Evolutionary conservation across 2,888 invertebrate genomes (phyloP), one percentile per base, ranked within the genome.

Genomic region (Acleris emargana): DNA sequence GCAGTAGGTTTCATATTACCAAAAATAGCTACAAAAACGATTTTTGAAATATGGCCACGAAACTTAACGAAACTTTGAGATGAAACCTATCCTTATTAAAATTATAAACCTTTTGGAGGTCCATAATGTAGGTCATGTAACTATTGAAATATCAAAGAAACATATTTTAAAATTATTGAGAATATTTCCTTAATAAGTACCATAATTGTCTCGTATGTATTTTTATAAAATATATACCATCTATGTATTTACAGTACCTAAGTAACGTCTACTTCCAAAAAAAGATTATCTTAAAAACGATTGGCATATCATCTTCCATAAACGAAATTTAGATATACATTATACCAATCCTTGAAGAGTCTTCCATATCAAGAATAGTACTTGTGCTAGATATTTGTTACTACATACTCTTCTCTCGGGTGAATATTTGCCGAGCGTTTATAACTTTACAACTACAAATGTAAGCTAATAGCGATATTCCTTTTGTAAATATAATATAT

Each of bases 241-340:
- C 78, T 78, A 83, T 82, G 83, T 89, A 90, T 91, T 89, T 90
- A 91, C 87, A 90, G 79, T 83, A 32, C 2, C 32, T 32, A 79
- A 84, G 79, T 84, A 86, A 87, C 79, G 76, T 86, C 83, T 86
- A 87, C 88, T 91, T 90, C 89, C 89, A 89, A 84, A 77, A 82
- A 38, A 38, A 79, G 77, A 83, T 82, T 83, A 85, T 84, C 83
- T 80, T 79, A 79, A 82, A 84, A 85, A 83, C 81, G 82, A 92
- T 91, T 91, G 93, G 93, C 93, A 93, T 93, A 93, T 93, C 93
- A 93, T 91, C 85, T 88, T 88, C 91, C 91, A 86, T 84, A 87
- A 86, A 86, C 84, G 84, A 87, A 88, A 88, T 82, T 86, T 85
- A 89, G 86, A 82, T 86, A 81, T 79, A 74, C 81, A 83, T 77